Conservation (phyloP, 1,140 invertebrate genomes). For the Micrasema longulum region DNA sequence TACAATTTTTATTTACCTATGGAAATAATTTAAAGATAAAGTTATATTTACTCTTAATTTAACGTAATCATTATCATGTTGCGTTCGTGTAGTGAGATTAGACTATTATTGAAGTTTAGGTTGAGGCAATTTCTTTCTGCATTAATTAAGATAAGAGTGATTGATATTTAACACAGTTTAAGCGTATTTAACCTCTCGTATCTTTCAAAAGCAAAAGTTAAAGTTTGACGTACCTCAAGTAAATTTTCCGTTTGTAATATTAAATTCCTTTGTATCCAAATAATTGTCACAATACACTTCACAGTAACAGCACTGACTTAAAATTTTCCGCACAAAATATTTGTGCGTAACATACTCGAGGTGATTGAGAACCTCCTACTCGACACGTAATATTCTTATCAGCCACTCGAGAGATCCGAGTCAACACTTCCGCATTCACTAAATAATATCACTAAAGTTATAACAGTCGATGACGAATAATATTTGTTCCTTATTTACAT, state of each 20-base stretch:
- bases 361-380: constrained; percentile 19
- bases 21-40: no score
- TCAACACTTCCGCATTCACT: constrained; percentile 41
- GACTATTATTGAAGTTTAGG: no score
- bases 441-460: no score
- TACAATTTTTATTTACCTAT: no score
- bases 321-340: constrained; percentile 20
- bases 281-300: constrained; percentile 30
- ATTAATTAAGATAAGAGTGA: no score
- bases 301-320: constrained; percentile 9
- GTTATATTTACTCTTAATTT: no score
- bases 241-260: not conserved
- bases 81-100: no score
- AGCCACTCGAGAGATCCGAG: constrained; percentile 27
- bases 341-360: constrained; percentile 18
- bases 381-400: constrained; percentile 36
- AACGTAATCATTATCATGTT: no score
- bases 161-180: no score
- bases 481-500: constrained; percentile 10
- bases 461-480: constrained; percentile 17
- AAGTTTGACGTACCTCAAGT: constrained; percentile 1
- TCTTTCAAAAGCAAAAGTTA: no score
- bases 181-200: no score
- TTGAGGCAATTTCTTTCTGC: no score
- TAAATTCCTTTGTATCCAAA: constrained; percentile 24